Evolutionary conservation across 2,797 vertebrate genomes (phyloP).

Genomic region (Arnoldichthys spilopterus): DNA sequence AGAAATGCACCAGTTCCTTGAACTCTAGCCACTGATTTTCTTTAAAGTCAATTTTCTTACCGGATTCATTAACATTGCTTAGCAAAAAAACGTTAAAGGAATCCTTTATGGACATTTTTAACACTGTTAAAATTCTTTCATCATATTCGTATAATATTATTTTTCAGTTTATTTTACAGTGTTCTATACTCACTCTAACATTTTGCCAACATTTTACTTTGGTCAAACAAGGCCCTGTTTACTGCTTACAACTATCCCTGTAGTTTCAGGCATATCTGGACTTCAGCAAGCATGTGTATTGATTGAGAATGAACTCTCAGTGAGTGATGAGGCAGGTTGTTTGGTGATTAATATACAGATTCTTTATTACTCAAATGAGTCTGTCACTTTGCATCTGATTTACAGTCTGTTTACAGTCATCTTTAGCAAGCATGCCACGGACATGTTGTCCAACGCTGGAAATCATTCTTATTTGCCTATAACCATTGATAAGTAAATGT

Average conservation of each 20-base stretch:
- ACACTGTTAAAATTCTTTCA: not conserved
- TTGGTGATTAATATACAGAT: slow-evolving; percentile 76
- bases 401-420: slow-evolving; percentile 71
- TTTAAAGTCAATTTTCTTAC: too few species aligned
- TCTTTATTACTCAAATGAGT: slow-evolving; percentile 75
- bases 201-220: not conserved
- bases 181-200: not conserved
- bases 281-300: slow-evolving; percentile 36
- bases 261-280: slow-evolving; percentile 36
- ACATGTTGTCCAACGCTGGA: not conserved
- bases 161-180: not conserved
- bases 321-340: slow-evolving; percentile 65
- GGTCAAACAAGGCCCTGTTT: not conserved
- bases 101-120: not conserved
- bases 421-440: slow-evolving; percentile 42
- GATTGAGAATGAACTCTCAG: slow-evolving; percentile 56
- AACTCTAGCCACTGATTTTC: too few species aligned
- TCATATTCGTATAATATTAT: not conserved
- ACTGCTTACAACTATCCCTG: slow-evolving; percentile 30
- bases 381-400: slow-evolving; percentile 78
- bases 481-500: not conserved
- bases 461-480: too few species aligned
- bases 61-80: too few species aligned
- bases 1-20: too few species aligned
- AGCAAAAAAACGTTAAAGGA: not conserved